A percentile compares a stretch with the other conserved stretches of the same genome.
Evolutionary conservation across 2,113 vertebrate genomes (phyloP).

Genomic region (Perccottus glenii): DNA sequence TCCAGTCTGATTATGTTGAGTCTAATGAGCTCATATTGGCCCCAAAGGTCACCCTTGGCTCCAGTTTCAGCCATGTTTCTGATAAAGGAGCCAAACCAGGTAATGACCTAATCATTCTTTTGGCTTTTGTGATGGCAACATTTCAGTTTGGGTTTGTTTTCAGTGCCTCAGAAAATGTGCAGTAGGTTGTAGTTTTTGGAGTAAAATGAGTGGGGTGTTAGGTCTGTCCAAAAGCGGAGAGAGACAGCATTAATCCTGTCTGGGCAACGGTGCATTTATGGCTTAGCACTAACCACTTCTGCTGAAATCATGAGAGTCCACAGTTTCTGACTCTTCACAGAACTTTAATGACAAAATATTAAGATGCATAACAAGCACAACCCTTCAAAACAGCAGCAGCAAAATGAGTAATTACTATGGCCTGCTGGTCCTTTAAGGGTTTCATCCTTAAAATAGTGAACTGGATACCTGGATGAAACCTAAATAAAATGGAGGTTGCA

Average conservation of each 20-base stretch:
- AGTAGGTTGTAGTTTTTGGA: constrained; percentile 22
- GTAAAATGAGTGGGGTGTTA: constrained; percentile 18
- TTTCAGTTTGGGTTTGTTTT: neutral
- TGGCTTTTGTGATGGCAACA: neutral
- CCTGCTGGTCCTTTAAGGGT: too few relatives aligned
- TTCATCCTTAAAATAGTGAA: neutral
- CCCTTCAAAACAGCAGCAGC: neutral
- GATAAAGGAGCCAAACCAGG: neutral
- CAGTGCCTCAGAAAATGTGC: constrained; percentile 19
- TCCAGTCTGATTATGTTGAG: constrained; percentile 33
- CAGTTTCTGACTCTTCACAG: neutral
- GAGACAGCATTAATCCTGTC: constrained; percentile 41
- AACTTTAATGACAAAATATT: neutral
- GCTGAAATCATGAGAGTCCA: constrained; percentile 13
- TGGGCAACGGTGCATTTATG: constrained; percentile 27
- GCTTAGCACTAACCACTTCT: constrained; percentile 16
- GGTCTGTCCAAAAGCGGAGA: constrained; percentile 18
- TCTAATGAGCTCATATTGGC: constrained; percentile 15
- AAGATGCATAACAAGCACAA: neutral
- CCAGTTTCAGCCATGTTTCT: neutral
- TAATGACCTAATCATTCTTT: neutral
- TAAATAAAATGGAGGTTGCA: too few relatives aligned
- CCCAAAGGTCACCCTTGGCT: constrained; percentile 32
- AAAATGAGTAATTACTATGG: neutral
- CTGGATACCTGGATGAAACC: too few relatives aligned